These are phyloP conservation scores for Cordilura impudica DNA, from an alignment of 2,888 invertebrate species.

Conservation along the genomic window DNA sequence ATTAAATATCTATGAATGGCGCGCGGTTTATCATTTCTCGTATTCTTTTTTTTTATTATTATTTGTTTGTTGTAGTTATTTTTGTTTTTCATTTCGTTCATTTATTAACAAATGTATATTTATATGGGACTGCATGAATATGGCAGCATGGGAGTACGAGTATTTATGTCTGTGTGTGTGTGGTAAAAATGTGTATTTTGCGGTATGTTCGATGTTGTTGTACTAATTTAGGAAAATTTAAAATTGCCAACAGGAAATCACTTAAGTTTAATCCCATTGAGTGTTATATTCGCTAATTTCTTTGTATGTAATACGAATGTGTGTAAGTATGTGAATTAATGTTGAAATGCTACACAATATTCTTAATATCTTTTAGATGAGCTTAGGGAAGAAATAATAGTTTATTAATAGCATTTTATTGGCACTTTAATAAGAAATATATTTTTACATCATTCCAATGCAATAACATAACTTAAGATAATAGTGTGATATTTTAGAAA, in stretches of 20 bases:
- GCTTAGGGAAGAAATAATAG: background rate
- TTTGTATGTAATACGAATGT: no score
- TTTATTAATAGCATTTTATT: constrained; percentile 41
- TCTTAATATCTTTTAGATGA: background rate
- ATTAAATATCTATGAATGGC: constrained; percentile 62
- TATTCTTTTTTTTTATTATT: no score
- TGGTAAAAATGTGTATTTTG: constrained; percentile 22
- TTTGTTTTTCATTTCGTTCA: constrained; percentile 37
- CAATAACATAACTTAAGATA: background rate
- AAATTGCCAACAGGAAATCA: constrained; percentile 63
- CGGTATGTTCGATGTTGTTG: constrained; percentile 57
- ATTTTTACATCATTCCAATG: background rate
- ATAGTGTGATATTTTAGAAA: constrained; percentile 29
- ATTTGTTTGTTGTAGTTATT: constrained; percentile 39
- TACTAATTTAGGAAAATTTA: constrained; percentile 62
- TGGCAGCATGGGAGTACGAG: background rate
- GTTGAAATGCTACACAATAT: background rate
- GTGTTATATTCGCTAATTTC: constrained; percentile 51
- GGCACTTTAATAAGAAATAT: constrained; percentile 24
- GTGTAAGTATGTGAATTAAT: background rate
- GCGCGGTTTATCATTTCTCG: no score
- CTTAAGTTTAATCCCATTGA: constrained; percentile 63
- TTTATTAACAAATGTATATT: constrained; percentile 9
- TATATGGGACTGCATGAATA: constrained; percentile 12
- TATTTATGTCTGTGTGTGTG: background rate